These are phyloP conservation scores for Saccostrea glomerata DNA, from an alignment of 1,140 invertebrate species.

Conservation along the genomic window DNA sequence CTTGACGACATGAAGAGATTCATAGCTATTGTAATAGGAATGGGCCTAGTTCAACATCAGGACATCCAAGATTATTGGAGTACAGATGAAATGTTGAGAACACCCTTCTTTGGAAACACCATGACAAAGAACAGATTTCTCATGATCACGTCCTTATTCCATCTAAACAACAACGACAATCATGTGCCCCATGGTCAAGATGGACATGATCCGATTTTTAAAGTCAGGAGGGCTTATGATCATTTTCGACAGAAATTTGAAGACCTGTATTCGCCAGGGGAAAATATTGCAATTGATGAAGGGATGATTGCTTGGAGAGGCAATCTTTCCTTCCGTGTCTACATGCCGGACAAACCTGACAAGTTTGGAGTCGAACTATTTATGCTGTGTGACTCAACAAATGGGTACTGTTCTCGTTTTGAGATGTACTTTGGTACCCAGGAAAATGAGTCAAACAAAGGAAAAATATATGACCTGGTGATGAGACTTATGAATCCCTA, in stretches of 20 bases:
- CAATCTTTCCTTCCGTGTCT: constrained; percentile 22
- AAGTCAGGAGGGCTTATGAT: constrained; percentile 2
- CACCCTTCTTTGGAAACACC: constrained; percentile 46
- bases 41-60: constrained; percentile 27
- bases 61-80: constrained; percentile 43
- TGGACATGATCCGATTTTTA: constrained; percentile 31
- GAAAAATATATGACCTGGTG: constrained; percentile 17
- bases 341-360: constrained; percentile 23
- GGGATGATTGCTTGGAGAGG: constrained; percentile 43
- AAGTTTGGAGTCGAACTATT: constrained; percentile 21
- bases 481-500: constrained; percentile 29
- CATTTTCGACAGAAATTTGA: background rate
- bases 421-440: constrained; percentile 15
- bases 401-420: constrained; percentile 15
- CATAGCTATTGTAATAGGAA: constrained; percentile 16
- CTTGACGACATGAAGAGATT: constrained; percentile 38
- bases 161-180: constrained; percentile 27
- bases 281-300: constrained; percentile 34
- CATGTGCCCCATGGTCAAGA: background rate
- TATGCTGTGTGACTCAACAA: constrained; percentile 23
- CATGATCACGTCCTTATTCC: constrained; percentile 20
- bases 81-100: constrained; percentile 8
- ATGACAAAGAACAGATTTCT: constrained; percentile 47
- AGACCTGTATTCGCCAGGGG: background rate
- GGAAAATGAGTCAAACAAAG: background rate